Evolutionary conservation across 1,140 invertebrate species (phyloP).

Genomic region (Temnothorax nylanderi): DNA sequence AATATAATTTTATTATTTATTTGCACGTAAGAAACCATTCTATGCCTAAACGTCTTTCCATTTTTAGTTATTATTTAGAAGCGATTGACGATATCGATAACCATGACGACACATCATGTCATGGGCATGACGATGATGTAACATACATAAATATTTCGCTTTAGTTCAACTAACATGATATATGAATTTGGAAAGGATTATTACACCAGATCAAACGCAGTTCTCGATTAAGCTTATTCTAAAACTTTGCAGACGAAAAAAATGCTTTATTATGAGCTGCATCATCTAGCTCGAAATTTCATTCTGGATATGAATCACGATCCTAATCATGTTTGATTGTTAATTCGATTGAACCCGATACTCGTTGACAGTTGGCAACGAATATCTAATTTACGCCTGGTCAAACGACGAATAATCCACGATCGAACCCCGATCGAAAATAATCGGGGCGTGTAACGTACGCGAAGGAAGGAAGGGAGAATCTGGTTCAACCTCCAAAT

Average conservation of each 20-base stretch:
- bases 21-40: neutral
- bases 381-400: constrained; percentile 52
- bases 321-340: constrained; percentile 35
- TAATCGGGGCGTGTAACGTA: constrained; percentile 18
- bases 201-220: constrained; percentile 27
- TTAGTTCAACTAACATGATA: neutral
- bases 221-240: neutral
- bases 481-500: constrained; percentile 36
- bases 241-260: neutral
- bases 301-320: constrained; percentile 13
- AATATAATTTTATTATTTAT: neutral
- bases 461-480: constrained; percentile 20
- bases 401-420: constrained; percentile 49
- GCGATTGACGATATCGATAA: too few relatives aligned
- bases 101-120: too few relatives aligned
- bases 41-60: neutral
- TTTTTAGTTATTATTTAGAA: neutral
- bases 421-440: constrained; percentile 36
- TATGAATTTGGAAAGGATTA: neutral
- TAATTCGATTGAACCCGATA: constrained; percentile 16
- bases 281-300: neutral
- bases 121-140: too few relatives aligned
- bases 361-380: constrained; percentile 19
- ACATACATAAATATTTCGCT: neutral
- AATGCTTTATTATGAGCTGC: neutral